phyloP scores from a whole-genome alignment of 1,140 invertebrate species.

The Phthorimaea operculella region DNA sequence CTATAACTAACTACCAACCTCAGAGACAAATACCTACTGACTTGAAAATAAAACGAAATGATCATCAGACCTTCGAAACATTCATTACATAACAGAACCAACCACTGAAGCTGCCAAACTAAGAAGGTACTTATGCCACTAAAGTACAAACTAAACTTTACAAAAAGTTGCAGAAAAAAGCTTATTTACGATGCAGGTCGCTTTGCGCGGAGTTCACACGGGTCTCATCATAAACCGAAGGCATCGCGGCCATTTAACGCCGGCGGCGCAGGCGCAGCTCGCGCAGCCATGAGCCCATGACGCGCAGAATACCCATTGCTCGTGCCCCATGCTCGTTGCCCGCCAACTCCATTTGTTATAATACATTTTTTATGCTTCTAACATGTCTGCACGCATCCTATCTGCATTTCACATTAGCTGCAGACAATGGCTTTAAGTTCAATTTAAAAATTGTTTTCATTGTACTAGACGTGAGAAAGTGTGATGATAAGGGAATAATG shows the following conservation, averaged over 20 bases:
- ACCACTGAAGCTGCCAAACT: too few species aligned
- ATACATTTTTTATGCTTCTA: constrained; percentile 1
- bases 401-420: background rate
- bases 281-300: background rate
- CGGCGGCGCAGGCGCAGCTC: background rate
- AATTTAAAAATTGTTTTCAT: background rate
- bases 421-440: background rate
- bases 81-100: too few species aligned
- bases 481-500: background rate
- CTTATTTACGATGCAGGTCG: background rate
- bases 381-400: background rate
- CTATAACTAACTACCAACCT: too few species aligned
- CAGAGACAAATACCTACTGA: too few species aligned
- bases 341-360: constrained; percentile 1
- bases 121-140: background rate
- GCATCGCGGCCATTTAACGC: background rate
- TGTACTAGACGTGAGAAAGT: background rate
- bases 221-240: constrained; percentile 1
- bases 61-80: too few species aligned
- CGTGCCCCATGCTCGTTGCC: too few species aligned
- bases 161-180: background rate
- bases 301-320: background rate
- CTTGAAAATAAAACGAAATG: too few species aligned
- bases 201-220: background rate
- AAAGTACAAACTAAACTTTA: background rate